These are phyloP conservation scores for Hyles vespertilio DNA, from an alignment of 1,140 invertebrate genomes.

Conservation along the genomic window DNA sequence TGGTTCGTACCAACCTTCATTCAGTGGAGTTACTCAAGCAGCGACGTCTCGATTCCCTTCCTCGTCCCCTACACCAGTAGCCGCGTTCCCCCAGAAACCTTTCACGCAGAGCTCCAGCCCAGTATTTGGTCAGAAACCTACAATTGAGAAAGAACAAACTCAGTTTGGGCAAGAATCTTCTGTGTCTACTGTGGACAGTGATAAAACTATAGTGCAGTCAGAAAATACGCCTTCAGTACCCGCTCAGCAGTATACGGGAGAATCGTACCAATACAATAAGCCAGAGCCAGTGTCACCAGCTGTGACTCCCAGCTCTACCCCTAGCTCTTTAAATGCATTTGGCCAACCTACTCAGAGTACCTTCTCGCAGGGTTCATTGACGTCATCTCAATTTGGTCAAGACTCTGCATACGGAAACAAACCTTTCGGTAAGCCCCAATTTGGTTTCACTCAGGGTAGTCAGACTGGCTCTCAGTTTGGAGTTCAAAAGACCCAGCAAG, in stretches of 20 bases:
- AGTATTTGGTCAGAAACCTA: conserved; percentile 14
- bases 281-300: conserved; percentile 2
- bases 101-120: conserved; percentile 4
- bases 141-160: background rate
- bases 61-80: conserved; percentile 13
- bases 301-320: background rate
- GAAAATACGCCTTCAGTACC: background rate
- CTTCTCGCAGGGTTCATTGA: too few relatives aligned
- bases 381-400: too few relatives aligned
- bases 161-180: conserved; percentile 4
- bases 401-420: too few relatives aligned
- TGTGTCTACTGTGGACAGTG: background rate
- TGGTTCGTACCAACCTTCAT: conserved; percentile 11
- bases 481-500: background rate
- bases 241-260: conserved; percentile 2
- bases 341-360: background rate
- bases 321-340: too few relatives aligned
- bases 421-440: too few relatives aligned
- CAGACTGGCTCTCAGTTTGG: conserved; percentile 3
- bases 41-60: conserved; percentile 27
- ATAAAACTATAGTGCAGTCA: background rate
- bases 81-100: background rate
- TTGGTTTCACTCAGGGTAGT: too few relatives aligned
- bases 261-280: conserved; percentile 6
- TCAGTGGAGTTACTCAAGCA: conserved; percentile 32